Conservation (phyloP, 2,797 vertebrate genomes). For the Carcharodon carcharias region DNA sequence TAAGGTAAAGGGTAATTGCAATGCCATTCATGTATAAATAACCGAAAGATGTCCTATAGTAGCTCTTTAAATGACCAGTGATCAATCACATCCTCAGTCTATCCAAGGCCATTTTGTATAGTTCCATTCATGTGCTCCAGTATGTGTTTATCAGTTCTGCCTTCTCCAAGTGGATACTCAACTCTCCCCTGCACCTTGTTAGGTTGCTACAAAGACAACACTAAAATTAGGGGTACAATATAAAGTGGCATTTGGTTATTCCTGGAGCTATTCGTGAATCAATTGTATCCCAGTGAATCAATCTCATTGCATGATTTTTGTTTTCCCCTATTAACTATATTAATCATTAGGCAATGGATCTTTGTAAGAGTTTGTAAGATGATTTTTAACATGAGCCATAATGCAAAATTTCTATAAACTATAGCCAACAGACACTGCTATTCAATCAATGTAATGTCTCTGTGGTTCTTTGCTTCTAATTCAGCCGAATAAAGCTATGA, state of each 20-base stretch:
- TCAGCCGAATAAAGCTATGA: background rate
- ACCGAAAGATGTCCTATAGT: background rate
- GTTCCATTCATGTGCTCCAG: background rate
- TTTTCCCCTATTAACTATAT: background rate
- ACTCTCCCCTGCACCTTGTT: background rate
- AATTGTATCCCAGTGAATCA: background rate
- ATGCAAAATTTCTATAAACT: slow-evolving; percentile 65
- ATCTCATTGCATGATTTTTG: background rate
- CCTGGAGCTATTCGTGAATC: background rate
- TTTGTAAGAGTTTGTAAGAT: slow-evolving; percentile 46
- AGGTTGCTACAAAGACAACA: background rate
- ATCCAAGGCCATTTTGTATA: background rate
- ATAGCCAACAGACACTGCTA: slow-evolving; percentile 56
- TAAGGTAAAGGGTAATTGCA: background rate
- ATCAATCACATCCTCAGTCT: background rate
- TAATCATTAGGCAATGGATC: background rate
- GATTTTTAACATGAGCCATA: slow-evolving; percentile 57
- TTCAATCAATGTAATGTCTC: slow-evolving; percentile 64
- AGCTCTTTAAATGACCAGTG: background rate
- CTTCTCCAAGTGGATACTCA: background rate
- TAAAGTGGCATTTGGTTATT: background rate
- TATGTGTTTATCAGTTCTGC: background rate
- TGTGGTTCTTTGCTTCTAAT: slow-evolving; percentile 56
- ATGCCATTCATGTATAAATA: background rate
- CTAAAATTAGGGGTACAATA: background rate